Evolutionary conservation across 2,113 vertebrate genomes (phyloP), one percentile per base, ranked within the genome.

Genomic region (Cavia aperea): DNA sequence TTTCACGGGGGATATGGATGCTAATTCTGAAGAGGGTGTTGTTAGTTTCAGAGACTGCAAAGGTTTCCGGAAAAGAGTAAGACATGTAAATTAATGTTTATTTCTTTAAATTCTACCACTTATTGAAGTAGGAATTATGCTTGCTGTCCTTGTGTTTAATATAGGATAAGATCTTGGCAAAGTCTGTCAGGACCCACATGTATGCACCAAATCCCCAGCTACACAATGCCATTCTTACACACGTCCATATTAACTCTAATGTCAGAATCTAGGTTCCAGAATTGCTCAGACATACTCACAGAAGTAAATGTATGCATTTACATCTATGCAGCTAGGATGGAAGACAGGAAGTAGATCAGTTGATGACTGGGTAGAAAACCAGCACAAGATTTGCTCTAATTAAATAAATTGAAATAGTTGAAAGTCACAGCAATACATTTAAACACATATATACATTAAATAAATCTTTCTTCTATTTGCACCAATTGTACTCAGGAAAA

Each of bases 1-100:
- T 36, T 15, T 5, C 6, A 19, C 0, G 9, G 70, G 18, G 24
- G 26, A 9, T 23, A 54, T 1, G 39, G 29, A 75, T n/a, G 23
- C 78, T 43, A 33, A 31, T 18, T n/a, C 16, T 9, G 5, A 39
- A 51, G 43, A 51, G 43, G 21, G 18, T 0, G 1, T n/a, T 51
- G 39, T 18, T 70, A 1, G 6, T 14, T 6, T 21, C n/a, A 31
- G 4, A 51, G 54, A 11, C 39, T 70, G 79, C 43, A 19, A 54
- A 81, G 8, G 12, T 13, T 54, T 51, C 13, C 0, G 43, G 14
- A 5, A 29, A 26, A 29, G 21, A 26, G 18, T 7, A 23, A 29
- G 46, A 29, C 21, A 24, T 10, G 3, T 4, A 85, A 5, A 70
- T 49, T 39, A 24, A 24, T 29, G 24, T 63, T 31, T 26, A 11